These are phyloP conservation scores for Andricus quercusramuli DNA, from an alignment of 2,888 invertebrate genomes.

Conservation along the genomic window DNA sequence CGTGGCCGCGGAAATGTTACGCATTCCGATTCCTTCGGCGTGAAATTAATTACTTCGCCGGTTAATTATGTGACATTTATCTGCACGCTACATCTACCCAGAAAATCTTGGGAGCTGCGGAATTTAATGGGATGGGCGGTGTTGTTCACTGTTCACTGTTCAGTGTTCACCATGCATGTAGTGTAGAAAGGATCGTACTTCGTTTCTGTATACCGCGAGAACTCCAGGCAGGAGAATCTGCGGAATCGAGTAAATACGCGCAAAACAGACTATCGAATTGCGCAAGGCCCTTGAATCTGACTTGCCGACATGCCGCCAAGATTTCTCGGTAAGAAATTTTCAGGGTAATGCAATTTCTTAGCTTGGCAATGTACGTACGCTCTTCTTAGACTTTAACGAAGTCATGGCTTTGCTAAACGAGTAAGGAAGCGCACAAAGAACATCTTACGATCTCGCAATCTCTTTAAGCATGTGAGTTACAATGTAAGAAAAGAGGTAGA, in stretches of 20 bases:
- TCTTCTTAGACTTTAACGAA: slow-evolving; percentile 22
- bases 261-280: slow-evolving; percentile 40
- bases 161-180: not conserved
- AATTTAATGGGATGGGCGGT: slow-evolving; percentile 59
- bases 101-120: slow-evolving; percentile 69
- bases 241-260: slow-evolving; percentile 33
- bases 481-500: not conserved
- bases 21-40: slow-evolving; percentile 70
- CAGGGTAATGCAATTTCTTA: slow-evolving; percentile 31
- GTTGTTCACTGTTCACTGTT: slow-evolving; percentile 15
- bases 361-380: slow-evolving; percentile 24
- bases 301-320: slow-evolving; percentile 18
- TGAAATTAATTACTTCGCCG: slow-evolving; percentile 72
- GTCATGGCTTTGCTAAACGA: slow-evolving; percentile 27
- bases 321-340: slow-evolving; percentile 38
- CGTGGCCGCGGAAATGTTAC: slow-evolving; percentile 63
- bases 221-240: slow-evolving; percentile 26
- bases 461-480: not conserved
- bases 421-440: slow-evolving; percentile 9
- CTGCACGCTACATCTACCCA: slow-evolving; percentile 68
- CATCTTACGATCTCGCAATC: slow-evolving; percentile 1
- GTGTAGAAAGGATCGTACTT: not conserved
- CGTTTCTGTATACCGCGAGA: slow-evolving; percentile 8
- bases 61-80: slow-evolving; percentile 76
- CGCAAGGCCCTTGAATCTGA: slow-evolving; percentile 4